These are phyloP conservation scores for Pterois miles DNA, from an alignment of 2,797 vertebrate species.

Conservation along the genomic window DNA sequence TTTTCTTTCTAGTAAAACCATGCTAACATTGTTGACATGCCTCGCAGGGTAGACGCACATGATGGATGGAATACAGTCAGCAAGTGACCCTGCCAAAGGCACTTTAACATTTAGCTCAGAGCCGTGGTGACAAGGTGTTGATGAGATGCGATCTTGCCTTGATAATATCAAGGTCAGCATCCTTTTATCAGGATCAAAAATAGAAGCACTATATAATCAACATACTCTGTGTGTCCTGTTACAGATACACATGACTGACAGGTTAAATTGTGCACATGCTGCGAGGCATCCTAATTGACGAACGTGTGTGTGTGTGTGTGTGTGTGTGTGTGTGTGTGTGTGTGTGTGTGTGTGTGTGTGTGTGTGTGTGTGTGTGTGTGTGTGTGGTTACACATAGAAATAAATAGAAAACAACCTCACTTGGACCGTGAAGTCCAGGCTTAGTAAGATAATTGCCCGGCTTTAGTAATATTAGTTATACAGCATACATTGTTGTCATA, in stretches of 20 bases:
- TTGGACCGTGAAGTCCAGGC: slow-evolving; percentile 14
- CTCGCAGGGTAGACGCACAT: slow-evolving; percentile 24
- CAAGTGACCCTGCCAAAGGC: slow-evolving; percentile 60
- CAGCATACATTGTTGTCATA: slow-evolving; percentile 26
- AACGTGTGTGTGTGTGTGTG: background rate
- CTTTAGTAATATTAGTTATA: slow-evolving; percentile 32
- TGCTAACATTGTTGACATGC: slow-evolving; percentile 39
- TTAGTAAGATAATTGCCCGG: slow-evolving; percentile 19
- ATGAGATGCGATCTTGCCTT: slow-evolving; percentile 57
- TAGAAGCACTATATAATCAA: background rate
- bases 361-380: no score
- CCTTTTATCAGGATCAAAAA: slow-evolving; percentile 23
- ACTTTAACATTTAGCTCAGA: slow-evolving; percentile 53
- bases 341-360: no score
- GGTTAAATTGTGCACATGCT: background rate
- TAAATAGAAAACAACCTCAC: background rate
- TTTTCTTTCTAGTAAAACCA: background rate
- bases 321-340: no score
- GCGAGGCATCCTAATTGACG: background rate
- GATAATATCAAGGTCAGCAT: slow-evolving; percentile 60
- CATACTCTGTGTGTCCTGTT: background rate
- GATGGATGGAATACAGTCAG: slow-evolving; percentile 57
- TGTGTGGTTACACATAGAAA: background rate
- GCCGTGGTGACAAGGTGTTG: slow-evolving; percentile 64
- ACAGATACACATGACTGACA: background rate